A percentile compares a stretch with the other conserved stretches of the same genome.
Conservation (phyloP, 2,888 invertebrate genomes). For the Folsomia candida region DNA sequence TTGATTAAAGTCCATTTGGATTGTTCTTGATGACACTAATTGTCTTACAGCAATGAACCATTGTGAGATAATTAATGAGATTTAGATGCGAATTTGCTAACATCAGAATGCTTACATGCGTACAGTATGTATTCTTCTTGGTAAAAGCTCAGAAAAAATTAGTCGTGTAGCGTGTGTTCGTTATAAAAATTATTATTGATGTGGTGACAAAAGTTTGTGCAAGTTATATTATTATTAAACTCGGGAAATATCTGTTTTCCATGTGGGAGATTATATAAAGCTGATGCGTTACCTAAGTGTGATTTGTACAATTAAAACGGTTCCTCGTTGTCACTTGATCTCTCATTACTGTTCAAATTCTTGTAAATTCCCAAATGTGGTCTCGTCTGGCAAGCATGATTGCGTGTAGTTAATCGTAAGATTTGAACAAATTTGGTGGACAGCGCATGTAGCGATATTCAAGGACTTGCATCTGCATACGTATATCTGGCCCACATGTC, state of each 20-base stretch:
- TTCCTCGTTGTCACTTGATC: neutral
- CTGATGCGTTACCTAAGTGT: neutral
- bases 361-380: neutral
- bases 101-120: neutral
- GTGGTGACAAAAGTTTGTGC: neutral
- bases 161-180: too few species aligned
- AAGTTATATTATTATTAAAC: neutral
- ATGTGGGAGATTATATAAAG: neutral
- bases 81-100: neutral
- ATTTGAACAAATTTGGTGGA: neutral
- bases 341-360: neutral
- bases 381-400: neutral
- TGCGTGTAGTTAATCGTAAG: neutral
- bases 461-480: neutral
- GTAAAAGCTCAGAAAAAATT: too few species aligned
- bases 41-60: neutral
- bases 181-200: too few species aligned
- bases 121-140: neutral
- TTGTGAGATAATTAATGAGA: neutral
- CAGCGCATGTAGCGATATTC: neutral
- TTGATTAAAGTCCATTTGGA: neutral
- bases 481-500: neutral
- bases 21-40: neutral
- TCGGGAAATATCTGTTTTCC: neutral
- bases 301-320: neutral